Conservation (phyloP, 2,113 vertebrate species). For the Murina feae region DNA sequence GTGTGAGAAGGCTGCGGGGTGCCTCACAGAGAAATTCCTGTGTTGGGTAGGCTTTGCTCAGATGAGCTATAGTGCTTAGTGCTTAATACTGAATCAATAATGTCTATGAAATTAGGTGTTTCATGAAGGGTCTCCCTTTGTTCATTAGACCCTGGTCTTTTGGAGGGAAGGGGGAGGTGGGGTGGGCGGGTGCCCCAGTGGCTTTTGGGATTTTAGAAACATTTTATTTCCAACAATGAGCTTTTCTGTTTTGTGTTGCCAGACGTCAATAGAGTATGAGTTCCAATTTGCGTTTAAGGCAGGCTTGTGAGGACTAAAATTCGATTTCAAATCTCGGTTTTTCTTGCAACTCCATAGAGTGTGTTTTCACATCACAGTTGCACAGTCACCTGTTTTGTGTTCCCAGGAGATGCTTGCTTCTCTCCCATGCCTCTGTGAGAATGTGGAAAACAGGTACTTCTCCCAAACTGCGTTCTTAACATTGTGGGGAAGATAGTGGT, state of each 20-base stretch:
- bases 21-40: rapidly evolving
- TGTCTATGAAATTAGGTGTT: background rate
- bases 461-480: background rate
- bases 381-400: too few species aligned
- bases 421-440: background rate
- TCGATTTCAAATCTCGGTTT: background rate
- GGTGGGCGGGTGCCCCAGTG: too few species aligned
- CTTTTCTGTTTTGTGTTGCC: background rate
- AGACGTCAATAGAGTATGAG: too few species aligned
- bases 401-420: rapidly evolving
- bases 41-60: background rate
- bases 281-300: background rate
- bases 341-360: rapidly evolving
- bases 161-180: too few species aligned
- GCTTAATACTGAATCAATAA: background rate
- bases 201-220: background rate
- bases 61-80: rapidly evolving
- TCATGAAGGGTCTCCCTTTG: too few species aligned
- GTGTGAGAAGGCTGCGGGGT: rapidly evolving
- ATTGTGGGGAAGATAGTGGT: too few species aligned
- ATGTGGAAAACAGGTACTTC: background rate
- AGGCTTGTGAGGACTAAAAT: background rate
- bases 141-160: background rate
- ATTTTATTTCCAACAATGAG: background rate
- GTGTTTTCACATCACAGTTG: background rate